phyloP scores from a whole-genome alignment of 2,797 vertebrate species.

The Cyprinodon diabolis region DNA sequence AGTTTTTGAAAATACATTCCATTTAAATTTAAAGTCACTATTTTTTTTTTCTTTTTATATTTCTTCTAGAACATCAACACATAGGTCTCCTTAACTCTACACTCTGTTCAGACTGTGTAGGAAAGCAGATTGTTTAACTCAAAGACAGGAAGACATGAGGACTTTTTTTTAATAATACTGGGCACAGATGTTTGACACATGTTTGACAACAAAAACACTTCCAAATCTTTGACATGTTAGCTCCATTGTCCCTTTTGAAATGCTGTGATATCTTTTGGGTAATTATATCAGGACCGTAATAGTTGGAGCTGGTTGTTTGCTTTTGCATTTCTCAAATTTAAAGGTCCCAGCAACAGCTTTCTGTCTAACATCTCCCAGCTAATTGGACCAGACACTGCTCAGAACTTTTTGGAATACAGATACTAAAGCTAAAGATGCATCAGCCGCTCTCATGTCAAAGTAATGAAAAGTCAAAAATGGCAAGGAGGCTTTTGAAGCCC shows the following conservation, averaged over 20 bases:
- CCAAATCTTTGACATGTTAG: background rate
- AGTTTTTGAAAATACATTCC: too few relatives aligned
- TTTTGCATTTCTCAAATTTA: background rate
- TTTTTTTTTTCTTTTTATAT: background rate
- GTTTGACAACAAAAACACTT: background rate
- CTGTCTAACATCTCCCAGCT: slow-evolving; percentile 5
- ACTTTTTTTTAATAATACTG: background rate
- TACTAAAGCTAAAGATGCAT: slow-evolving; percentile 5
- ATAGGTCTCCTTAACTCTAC: background rate
- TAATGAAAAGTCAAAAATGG: slow-evolving; percentile 33
- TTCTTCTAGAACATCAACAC: background rate
- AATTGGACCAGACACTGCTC: slow-evolving; percentile 13
- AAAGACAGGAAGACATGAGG: background rate
- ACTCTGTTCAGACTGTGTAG: background rate
- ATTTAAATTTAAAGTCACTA: too few relatives aligned
- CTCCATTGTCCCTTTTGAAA: background rate
- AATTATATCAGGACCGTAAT: background rate
- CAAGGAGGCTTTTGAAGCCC: slow-evolving; percentile 53
- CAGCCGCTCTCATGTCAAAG: slow-evolving; percentile 1
- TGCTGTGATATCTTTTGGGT: background rate
- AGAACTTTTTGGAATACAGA: slow-evolving; percentile 20
- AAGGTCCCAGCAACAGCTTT: background rate
- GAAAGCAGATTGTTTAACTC: background rate
- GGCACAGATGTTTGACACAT: background rate
- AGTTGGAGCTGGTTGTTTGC: background rate